Evolutionary conservation across 1,140 invertebrate species (phyloP), one percentile per base, ranked within the genome.

Genomic region (Calosoma granatense): DNA sequence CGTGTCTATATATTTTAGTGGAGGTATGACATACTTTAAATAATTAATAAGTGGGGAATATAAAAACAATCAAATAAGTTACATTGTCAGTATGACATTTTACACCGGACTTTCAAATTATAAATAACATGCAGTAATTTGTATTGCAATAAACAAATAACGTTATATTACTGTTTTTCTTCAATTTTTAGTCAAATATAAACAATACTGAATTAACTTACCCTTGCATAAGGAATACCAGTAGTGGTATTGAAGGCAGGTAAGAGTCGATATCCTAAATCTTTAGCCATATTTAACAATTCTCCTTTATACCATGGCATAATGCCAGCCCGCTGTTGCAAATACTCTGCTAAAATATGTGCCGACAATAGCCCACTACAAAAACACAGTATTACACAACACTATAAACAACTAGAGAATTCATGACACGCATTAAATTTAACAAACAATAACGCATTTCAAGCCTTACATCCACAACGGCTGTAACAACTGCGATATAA

Each of bases 161-260:
- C 6, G n/a, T 9, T 9, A 36, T n/a, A n/a, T 36, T 36, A 36
- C 30, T 36, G 9, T 36, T 9, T 36, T 36, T 36, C 30, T 9
- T 36, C n/a, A 9, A 36, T n/a, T 9, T 9, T 9, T 36, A 36
- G n/a, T 36, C 9, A 36, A 36, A 56, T 36, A n/a, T 9, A 9
- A n/a, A n/a, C 9, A 36, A 36, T 36, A 36, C 30, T 36, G 30
- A 9, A n/a, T 9, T 19, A 39, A 59, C 64, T 78, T 69, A 97
- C 94, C 69, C 90, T 82, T 6, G 94, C 89, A 76, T 95, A 91
- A 19, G 96, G 96, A 64, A 99, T 90, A 15, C 96, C 95, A n/a
- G 94, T 98, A 1, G 90, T 87, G 1, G 96, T 97, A 73, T 98
- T 97, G 71, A 99, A 99, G 11, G 97, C 95, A 47, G 95, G 95